Evolutionary conservation across 2,113 vertebrate genomes (phyloP).

Genomic region (Spizaetus ornatus): DNA sequence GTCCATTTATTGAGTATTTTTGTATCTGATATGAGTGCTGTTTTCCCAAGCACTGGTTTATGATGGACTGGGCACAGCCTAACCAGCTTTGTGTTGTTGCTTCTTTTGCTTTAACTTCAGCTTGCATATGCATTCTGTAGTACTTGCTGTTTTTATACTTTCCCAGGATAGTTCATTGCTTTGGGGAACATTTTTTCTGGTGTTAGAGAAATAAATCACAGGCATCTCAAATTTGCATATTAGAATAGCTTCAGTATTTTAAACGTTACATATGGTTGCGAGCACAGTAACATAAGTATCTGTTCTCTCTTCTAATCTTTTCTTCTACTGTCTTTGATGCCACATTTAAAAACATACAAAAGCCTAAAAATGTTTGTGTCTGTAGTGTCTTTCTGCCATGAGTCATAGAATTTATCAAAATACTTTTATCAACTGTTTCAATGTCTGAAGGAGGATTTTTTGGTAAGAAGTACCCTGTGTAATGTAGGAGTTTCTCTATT

Average conservation of each 20-base stretch:
- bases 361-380: background rate
- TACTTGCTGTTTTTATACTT: background rate
- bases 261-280: background rate
- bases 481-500: background rate
- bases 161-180: background rate
- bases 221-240: background rate
- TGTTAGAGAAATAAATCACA: background rate
- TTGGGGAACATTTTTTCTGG: background rate
- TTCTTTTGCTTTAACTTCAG: background rate
- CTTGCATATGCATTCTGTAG: background rate
- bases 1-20: background rate
- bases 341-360: background rate
- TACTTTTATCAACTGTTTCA: background rate
- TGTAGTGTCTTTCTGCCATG: background rate
- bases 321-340: background rate
- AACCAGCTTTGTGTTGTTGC: background rate
- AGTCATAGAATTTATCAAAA: background rate
- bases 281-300: background rate
- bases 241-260: background rate
- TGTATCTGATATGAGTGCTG: fast-evolving
- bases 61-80: background rate
- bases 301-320: background rate
- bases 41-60: background rate
- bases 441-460: background rate
- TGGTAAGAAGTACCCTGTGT: background rate